These are phyloP conservation scores for Hydrozoanthus tunicans DNA, from an alignment of 64 coral and sea anemone genomes.

Conservation along the genomic window DNA sequence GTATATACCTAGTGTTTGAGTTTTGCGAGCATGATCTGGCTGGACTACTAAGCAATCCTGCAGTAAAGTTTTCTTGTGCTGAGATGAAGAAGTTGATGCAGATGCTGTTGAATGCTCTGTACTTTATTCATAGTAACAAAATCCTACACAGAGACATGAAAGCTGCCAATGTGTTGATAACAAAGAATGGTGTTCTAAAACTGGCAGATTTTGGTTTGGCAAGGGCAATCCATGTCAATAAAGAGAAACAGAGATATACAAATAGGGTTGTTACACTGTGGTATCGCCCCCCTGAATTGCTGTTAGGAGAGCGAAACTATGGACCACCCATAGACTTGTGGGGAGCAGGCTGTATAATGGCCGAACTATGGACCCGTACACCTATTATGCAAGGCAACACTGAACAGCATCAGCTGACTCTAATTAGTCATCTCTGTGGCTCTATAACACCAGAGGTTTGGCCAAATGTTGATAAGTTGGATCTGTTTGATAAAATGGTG, in stretches of 20 bases:
- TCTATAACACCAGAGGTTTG: slow-evolving; percentile 94
- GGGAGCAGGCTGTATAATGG: slow-evolving; percentile 99
- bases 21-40: slow-evolving; percentile 99
- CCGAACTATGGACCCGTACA: slow-evolving; percentile 95
- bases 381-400: slow-evolving; percentile 99
- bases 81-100: slow-evolving; percentile 98
- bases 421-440: slow-evolving; percentile 91
- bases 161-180: slow-evolving; percentile 96
- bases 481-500: slow-evolving; percentile 87
- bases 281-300: slow-evolving; percentile 93
- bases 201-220: slow-evolving; percentile 97
- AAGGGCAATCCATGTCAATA: slow-evolving; percentile 91
- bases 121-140: slow-evolving; percentile 99
- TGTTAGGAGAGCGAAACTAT: slow-evolving; percentile 94
- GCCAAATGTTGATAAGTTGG: slow-evolving; percentile 91
- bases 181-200: slow-evolving; percentile 95
- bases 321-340: slow-evolving; percentile 98
- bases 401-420: slow-evolving; percentile 90
- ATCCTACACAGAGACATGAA: slow-evolving; percentile 99
- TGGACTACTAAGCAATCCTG: slow-evolving; percentile 94
- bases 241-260: slow-evolving; percentile 93
- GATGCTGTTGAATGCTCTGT: slow-evolving; percentile 98
- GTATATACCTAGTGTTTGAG: slow-evolving; percentile 99
- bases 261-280: slow-evolving; percentile 97
- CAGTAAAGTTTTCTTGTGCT: slow-evolving; percentile 81